Base-by-base conservation (phyloP, 1,140 invertebrate genomes). In the Thaumatotibia leucotreta region DNA sequence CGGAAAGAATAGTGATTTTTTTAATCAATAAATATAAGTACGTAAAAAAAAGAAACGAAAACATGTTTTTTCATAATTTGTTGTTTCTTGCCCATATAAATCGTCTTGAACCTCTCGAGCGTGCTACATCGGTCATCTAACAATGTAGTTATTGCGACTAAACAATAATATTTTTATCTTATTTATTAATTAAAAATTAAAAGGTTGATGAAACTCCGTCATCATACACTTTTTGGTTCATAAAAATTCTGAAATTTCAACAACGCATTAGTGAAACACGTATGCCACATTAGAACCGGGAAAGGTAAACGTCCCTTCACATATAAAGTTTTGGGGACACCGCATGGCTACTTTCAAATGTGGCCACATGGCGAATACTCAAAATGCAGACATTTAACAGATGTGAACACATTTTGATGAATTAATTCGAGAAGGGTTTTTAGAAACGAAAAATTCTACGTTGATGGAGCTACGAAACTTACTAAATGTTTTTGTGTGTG, bases 241-340 rank as follows among this genome's bases (percentile, higher is more conserved):
- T 58, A 58, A 58, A 58, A 58, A 17, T 58, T 3, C 11, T n/a
- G n/a, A 17, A 14, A 58, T 58, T 58, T 24, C 52, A 5, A n/a
- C 11, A 27, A 14, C 52, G 24, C 52, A 58, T 58, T 58, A 29
- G 27, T 58, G 52, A 29, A 58, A 58, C 52, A 58, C 52, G 52
- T 58, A 58, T 27, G 52, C n/a, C 22, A 29, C 52, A 58, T 58
- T 58, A 58, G 52, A 31, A n/a, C 52, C 27, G 23, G 52, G 27
- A 58, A 58, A 58, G 52, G 52, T 54, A 54, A 54, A 54, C 14
- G 52, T 58, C 52, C 52, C 52, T 31, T 58, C 29, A 58, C 52
- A 58, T 58, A 27, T 58, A 58, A 58, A 58, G 52, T 58, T 58
- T 58, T 17, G n/a, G 52, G 52, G 52, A 58, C 50, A 54, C 52